Evolutionary conservation across 1,140 invertebrate genomes (phyloP).

Genomic region (Ectropis grisescens): DNA sequence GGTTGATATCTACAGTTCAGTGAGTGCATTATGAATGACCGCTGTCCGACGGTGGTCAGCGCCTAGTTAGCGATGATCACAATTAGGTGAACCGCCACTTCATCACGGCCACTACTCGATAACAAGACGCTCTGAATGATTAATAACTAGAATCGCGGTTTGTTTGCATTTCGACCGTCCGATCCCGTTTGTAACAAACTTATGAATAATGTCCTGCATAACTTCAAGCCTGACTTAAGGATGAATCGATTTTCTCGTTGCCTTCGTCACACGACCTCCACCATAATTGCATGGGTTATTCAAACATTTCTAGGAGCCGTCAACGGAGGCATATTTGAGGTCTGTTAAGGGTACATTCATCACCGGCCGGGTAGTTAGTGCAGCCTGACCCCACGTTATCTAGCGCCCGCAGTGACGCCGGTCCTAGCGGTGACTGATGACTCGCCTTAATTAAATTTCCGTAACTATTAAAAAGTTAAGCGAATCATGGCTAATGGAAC

Average conservation of each 20-base stretch:
- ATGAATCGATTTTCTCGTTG: slow-evolving; percentile 42
- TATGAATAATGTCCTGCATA: slow-evolving; percentile 50
- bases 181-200: slow-evolving; percentile 43
- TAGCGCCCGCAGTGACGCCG: slow-evolving; percentile 49
- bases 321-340: slow-evolving; percentile 58
- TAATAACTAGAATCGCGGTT: slow-evolving; percentile 47
- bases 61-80: slow-evolving; percentile 50
- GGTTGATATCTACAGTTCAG: too few relatives aligned
- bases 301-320: slow-evolving; percentile 46
- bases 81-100: slow-evolving; percentile 54
- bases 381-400: slow-evolving; percentile 64
- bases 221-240: slow-evolving; percentile 28
- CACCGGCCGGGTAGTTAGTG: slow-evolving; percentile 44
- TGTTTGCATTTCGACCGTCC: slow-evolving; percentile 50
- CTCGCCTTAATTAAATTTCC: slow-evolving; percentile 61
- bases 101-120: slow-evolving; percentile 50
- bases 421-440: slow-evolving; percentile 64
- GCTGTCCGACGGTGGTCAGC: slow-evolving; percentile 28
- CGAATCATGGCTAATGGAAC: too few relatives aligned
- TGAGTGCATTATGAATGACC: slow-evolving; percentile 44
- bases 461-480: slow-evolving; percentile 2
- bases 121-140: slow-evolving; percentile 54
- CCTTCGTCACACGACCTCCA: slow-evolving; percentile 12
- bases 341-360: slow-evolving; percentile 59
- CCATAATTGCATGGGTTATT: slow-evolving; percentile 40